These are phyloP conservation scores for Tanytarsus gracilentus DNA, from an alignment of 2,888 invertebrate genomes.

Conservation along the genomic window DNA sequence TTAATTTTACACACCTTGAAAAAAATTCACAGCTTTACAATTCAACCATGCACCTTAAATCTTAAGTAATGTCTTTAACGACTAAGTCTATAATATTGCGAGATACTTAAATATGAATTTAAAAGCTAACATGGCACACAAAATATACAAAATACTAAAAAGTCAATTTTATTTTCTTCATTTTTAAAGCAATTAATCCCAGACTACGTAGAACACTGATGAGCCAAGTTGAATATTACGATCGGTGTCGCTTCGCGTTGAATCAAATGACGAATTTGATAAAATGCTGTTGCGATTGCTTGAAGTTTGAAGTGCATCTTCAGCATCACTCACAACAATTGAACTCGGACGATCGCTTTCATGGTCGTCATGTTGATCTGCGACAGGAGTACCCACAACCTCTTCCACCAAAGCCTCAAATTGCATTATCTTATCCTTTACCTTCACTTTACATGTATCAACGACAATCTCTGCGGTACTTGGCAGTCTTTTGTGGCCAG, in stretches of 20 bases:
- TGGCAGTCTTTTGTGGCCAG: no score
- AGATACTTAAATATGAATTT: no score
- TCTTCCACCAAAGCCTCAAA: neutral
- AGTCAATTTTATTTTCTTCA: neutral
- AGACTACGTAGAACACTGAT: slow-evolving; percentile 23
- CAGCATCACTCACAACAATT: neutral
- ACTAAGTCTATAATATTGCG: no score
- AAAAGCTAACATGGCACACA: no score
- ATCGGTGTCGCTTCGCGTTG: slow-evolving; percentile 13
- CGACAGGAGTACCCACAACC: neutral
- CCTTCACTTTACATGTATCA: slow-evolving; percentile 8
- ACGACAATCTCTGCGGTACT: slow-evolving; percentile 16
- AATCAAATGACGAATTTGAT: slow-evolving; percentile 7
- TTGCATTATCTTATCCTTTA: slow-evolving; percentile 1
- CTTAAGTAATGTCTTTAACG: no score
- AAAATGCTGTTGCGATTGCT: slow-evolving; percentile 4
- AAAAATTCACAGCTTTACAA: no score
- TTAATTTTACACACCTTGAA: no score
- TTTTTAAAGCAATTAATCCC: slow-evolving; percentile 13
- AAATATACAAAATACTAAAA: no score
- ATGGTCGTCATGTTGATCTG: slow-evolving; percentile 2
- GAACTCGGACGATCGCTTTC: neutral
- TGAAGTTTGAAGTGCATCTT: neutral
- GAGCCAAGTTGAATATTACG: neutral
- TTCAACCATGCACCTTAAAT: no score